phyloP scores from a whole-genome alignment of 2,888 invertebrate genomes.

The Athalia cordata region DNA sequence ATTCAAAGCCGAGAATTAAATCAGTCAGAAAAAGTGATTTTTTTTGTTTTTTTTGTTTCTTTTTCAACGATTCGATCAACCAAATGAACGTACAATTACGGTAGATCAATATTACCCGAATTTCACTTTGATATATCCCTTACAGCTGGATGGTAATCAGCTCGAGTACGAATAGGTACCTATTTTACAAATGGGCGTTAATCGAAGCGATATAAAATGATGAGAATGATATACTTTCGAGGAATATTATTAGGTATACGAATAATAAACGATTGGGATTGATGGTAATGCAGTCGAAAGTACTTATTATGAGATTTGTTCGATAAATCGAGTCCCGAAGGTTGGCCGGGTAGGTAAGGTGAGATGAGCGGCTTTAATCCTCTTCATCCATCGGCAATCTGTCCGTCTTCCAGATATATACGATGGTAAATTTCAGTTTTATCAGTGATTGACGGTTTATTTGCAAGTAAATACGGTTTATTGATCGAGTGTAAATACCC shows the following conservation, averaged over 20 bases:
- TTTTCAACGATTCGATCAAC: not conserved
- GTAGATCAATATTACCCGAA: no score
- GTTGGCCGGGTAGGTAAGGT: not conserved
- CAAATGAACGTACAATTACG: not conserved
- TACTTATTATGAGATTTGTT: no score
- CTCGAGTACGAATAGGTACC: no score
- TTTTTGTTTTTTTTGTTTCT: no score
- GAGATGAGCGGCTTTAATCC: not conserved
- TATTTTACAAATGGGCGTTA: no score
- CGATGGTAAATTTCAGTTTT: slow-evolving; percentile 15
- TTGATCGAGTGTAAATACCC: slow-evolving; percentile 32
- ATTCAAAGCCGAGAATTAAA: not conserved
- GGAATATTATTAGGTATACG: no score
- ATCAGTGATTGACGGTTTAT: slow-evolving; percentile 39
- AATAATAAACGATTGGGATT: no score
- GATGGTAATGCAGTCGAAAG: no score
- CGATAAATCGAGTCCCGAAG: not conserved
- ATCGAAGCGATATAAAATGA: no score
- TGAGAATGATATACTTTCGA: no score
- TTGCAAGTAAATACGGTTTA: slow-evolving; percentile 39
- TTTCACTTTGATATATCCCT: no score
- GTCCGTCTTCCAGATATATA: not conserved
- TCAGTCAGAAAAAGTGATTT: not conserved
- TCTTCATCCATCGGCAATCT: not conserved
- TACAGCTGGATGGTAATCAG: no score